Conservation (phyloP, 1,140 invertebrate species). For the Pectinophora gossypiella region DNA sequence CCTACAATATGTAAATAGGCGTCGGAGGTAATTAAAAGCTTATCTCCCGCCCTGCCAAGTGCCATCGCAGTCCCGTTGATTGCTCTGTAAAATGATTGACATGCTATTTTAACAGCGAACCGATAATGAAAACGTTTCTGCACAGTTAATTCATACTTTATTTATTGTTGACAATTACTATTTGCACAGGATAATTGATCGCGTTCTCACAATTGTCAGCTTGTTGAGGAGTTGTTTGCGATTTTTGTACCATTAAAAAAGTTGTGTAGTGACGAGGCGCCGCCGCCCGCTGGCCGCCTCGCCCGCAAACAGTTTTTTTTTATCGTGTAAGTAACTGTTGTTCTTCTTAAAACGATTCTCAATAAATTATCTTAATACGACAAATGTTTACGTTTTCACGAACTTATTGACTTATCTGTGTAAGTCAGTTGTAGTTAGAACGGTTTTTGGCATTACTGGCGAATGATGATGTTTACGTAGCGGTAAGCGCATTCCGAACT, state of each 20-base stretch:
- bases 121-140: slow-evolving; percentile 65
- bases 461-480: slow-evolving; percentile 41
- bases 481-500: slow-evolving; percentile 39
- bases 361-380: slow-evolving; percentile 65
- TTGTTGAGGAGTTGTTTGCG: slow-evolving; percentile 52
- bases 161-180: slow-evolving; percentile 70
- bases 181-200: slow-evolving; percentile 70
- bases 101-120: slow-evolving; percentile 56
- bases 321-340: slow-evolving; percentile 23
- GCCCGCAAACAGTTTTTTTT: slow-evolving; percentile 32
- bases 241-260: slow-evolving; percentile 50
- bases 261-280: slow-evolving; percentile 42
- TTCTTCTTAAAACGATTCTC: slow-evolving; percentile 38
- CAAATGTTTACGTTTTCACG: slow-evolving; percentile 51
- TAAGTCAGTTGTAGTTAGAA: slow-evolving; percentile 36
- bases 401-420: slow-evolving; percentile 35
- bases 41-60: slow-evolving; percentile 49
- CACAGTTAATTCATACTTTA: slow-evolving; percentile 53
- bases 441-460: slow-evolving; percentile 32
- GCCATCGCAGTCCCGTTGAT: slow-evolving; percentile 50
- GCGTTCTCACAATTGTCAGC: slow-evolving; percentile 72
- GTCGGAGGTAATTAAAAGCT: slow-evolving; percentile 70
- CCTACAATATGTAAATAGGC: slow-evolving; percentile 70
- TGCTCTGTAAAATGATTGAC: slow-evolving; percentile 70
- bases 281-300: slow-evolving; percentile 37